These are phyloP conservation scores for Campoplex capitator DNA, from an alignment of 2,888 invertebrate species.

Conservation along the genomic window DNA sequence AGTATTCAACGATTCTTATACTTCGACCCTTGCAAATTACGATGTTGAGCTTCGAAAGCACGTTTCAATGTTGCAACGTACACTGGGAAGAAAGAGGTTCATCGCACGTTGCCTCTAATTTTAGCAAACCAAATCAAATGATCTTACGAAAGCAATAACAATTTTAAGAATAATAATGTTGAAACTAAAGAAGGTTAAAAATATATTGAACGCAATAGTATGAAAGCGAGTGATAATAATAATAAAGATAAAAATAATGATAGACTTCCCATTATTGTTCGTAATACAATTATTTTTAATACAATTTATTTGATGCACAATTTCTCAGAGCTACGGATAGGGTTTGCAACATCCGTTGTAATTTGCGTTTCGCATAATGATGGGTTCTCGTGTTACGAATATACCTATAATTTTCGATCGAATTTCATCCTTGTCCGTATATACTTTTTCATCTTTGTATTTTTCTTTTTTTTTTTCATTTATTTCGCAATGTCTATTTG, in stretches of 20 bases:
- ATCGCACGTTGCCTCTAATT: background rate
- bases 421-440: background rate
- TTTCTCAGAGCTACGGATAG: background rate
- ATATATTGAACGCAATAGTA: background rate
- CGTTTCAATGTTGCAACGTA: background rate
- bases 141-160: background rate
- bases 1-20: background rate
- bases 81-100: background rate
- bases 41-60: too few species aligned
- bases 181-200: background rate
- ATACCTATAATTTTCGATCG: conserved; percentile 38
- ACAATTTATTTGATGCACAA: conserved; percentile 18
- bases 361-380: conserved; percentile 33
- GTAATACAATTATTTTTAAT: conserved; percentile 13
- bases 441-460: background rate
- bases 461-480: background rate
- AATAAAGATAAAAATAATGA: conserved; percentile 19
- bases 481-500: background rate
- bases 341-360: conserved; percentile 45
- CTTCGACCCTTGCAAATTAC: background rate
- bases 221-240: background rate
- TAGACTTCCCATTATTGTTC: conserved; percentile 23
- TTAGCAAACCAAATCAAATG: background rate
- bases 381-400: conserved; percentile 41
- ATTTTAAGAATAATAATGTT: background rate